phyloP scores from a whole-genome alignment of 2,113 vertebrate species.

The Pipra filicauda region DNA sequence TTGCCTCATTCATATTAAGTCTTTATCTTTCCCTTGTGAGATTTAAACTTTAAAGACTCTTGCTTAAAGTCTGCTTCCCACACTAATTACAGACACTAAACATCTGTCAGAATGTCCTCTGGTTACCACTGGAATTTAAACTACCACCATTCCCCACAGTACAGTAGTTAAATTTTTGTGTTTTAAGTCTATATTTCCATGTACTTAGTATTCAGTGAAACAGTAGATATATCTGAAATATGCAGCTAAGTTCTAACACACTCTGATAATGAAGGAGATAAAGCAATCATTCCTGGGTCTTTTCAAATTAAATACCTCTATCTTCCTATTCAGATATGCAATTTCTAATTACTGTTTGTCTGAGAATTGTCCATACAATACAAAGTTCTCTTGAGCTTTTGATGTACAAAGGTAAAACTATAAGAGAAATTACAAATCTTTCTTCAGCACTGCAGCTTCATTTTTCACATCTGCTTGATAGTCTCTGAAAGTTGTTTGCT shows the following conservation, averaged over 20 bases:
- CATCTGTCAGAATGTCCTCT: conserved; percentile 33
- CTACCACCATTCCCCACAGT: not conserved
- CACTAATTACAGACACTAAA: conserved; percentile 56
- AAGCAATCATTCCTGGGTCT: not conserved
- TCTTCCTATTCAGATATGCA: not conserved
- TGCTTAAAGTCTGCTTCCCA: conserved; percentile 19
- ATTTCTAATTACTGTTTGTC: not conserved
- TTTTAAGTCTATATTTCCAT: not conserved
- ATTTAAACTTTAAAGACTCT: conserved; percentile 44
- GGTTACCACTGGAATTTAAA: conserved; percentile 41
- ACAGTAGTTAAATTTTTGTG: conserved; percentile 14
- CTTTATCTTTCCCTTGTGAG: conserved; percentile 37
- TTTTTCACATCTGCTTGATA: not conserved
- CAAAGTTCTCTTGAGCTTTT: not conserved
- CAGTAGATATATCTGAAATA: not conserved
- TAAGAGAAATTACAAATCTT: not conserved
- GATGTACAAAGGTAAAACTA: not conserved
- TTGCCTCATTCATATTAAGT: not conserved
- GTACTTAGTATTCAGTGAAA: not conserved
- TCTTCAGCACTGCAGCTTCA: not conserved
- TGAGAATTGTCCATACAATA: not conserved
- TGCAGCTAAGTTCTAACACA: not conserved
- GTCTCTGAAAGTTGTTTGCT: conserved; percentile 17
- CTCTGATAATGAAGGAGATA: not conserved
- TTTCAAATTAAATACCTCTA: not conserved